Conservation (phyloP, 53 echinoderm and acorn worm species). For the Crossaster papposus region DNA sequence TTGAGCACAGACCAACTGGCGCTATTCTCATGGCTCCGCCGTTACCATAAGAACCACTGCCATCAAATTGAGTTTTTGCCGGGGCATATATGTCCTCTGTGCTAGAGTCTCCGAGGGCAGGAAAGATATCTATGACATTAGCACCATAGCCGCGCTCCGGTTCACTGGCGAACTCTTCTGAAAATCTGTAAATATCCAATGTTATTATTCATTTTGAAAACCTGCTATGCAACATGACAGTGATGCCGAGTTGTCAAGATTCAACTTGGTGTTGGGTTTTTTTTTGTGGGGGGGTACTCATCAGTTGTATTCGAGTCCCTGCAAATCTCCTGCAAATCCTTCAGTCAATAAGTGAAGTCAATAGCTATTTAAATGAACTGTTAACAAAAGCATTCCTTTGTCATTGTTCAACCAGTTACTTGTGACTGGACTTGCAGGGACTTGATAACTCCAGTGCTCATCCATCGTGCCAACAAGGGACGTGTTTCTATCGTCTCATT, state of each 20-base stretch:
- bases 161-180: conserved; percentile 69
- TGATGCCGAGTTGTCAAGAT: too few species aligned
- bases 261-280: too few species aligned
- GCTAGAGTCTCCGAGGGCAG: conserved; percentile 51
- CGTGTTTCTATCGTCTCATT: not conserved
- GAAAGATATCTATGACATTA: conserved; percentile 68
- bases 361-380: too few species aligned
- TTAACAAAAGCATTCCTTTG: too few species aligned
- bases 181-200: conserved; percentile 62
- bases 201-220: not conserved
- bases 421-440: too few species aligned
- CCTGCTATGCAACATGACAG: not conserved
- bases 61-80: conserved; percentile 82
- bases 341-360: too few species aligned
- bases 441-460: too few species aligned
- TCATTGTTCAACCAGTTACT: too few species aligned
- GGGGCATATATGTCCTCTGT: conserved; percentile 75
- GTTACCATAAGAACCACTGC: conserved; percentile 94
- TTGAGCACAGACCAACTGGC: conserved; percentile 74
- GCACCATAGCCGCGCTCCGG: conserved; percentile 83
- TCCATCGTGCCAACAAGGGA: too few species aligned
- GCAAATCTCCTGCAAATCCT: too few species aligned
- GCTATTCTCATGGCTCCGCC: conserved; percentile 97
- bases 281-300: not conserved
- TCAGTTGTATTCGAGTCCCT: too few species aligned